These are phyloP conservation scores for Temnopleurus reevesii DNA, from an alignment of 53 echinoderm and acorn worm species.

Conservation along the genomic window DNA sequence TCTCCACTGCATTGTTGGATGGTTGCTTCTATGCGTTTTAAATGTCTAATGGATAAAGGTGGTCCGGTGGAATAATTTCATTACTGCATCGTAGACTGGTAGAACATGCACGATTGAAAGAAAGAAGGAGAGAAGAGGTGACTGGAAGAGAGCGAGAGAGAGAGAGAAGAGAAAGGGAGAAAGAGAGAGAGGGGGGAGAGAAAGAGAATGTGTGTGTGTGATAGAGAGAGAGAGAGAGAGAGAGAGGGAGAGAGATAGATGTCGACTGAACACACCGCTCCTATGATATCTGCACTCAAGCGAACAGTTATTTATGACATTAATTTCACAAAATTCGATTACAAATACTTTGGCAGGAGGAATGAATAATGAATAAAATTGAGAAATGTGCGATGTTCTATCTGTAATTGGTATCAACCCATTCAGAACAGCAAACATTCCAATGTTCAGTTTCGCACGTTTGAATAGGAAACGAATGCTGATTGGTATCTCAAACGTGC, in stretches of 20 bases:
- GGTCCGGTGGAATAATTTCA: constrained; percentile 16
- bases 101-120: background rate
- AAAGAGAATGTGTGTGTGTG: background rate
- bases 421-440: too few species aligned
- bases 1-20: background rate
- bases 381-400: background rate
- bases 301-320: background rate
- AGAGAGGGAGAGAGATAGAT: background rate
- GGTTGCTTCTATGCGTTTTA: background rate
- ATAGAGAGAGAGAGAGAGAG: too few species aligned
- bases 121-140: too few species aligned
- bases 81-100: background rate
- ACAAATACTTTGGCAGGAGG: background rate
- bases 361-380: background rate
- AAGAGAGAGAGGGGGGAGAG: too few species aligned
- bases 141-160: too few species aligned
- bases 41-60: constrained; percentile 22
- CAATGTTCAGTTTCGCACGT: too few species aligned
- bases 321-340: constrained; percentile 18
- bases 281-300: background rate
- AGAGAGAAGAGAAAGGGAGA: too few species aligned
- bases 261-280: background rate
- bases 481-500: too few species aligned
- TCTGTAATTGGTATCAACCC: background rate
- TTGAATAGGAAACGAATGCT: too few species aligned